A percentile compares a stretch with the other conserved stretches of the same genome.
These are phyloP conservation scores for Alligator sinensis DNA, from an alignment of 2,113 vertebrate species.

Conservation along the genomic window DNA sequence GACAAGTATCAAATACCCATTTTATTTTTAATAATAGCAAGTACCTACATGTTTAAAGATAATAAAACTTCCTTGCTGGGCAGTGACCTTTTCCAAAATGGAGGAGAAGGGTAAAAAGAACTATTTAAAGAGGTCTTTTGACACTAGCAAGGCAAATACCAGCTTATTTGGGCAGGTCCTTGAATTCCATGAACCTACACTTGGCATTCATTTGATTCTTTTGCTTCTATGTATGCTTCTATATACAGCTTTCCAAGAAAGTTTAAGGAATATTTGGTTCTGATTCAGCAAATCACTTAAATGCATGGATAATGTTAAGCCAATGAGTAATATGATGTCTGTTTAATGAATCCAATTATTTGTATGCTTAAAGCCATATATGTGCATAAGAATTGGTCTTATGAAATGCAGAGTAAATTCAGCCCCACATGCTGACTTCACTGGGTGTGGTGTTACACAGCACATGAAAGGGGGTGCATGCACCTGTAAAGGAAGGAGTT, in stretches of 20 bases:
- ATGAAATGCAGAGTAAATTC: neutral
- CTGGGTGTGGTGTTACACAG: neutral
- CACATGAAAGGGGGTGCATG: neutral
- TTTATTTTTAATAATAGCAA: neutral
- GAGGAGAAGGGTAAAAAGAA: neutral
- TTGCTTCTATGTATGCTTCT: neutral
- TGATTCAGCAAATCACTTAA: neutral
- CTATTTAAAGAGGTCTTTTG: neutral
- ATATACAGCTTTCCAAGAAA: accelerated
- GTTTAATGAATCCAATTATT: neutral
- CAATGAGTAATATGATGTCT: neutral
- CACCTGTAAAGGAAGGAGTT: neutral
- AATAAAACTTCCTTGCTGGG: neutral
- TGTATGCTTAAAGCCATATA: neutral
- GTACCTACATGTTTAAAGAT: neutral
- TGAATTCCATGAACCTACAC: neutral
- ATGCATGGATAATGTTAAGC: neutral
- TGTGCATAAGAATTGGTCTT: neutral
- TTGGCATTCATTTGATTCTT: neutral
- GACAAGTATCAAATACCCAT: neutral
- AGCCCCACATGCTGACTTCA: neutral
- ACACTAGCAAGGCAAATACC: neutral
- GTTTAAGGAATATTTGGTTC: neutral
- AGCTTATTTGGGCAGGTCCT: too few relatives aligned
- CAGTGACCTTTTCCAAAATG: neutral